A percentile compares a stretch with the other conserved stretches of the same genome.
These are phyloP conservation scores for Caenorhabditis briggsae DNA, from an alignment of 1,140 invertebrate species.

Conservation along the genomic window DNA sequence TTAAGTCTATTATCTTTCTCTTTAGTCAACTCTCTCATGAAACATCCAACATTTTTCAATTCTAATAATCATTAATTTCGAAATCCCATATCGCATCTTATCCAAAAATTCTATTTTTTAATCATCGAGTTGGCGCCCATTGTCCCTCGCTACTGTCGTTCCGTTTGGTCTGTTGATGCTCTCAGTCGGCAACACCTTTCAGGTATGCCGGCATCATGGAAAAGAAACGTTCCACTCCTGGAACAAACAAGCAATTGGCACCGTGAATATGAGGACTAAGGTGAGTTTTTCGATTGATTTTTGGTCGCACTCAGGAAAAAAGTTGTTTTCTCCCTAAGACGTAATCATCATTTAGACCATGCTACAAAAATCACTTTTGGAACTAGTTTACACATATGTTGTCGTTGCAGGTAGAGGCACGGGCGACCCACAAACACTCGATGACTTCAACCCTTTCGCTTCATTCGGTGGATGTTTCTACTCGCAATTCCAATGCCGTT, in stretches of 20 bases:
- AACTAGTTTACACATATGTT: slow-evolving; percentile 16
- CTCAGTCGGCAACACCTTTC: neutral
- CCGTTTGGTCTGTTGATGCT: slow-evolving; percentile 48
- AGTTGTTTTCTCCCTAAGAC: neutral
- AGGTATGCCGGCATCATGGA: neutral
- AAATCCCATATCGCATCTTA: slow-evolving; percentile 3
- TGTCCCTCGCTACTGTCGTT: slow-evolving; percentile 43
- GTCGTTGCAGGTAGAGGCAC: slow-evolving; percentile 38
- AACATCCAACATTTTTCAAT: neutral
- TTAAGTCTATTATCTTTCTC: neutral
- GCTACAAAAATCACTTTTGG: slow-evolving; percentile 23
- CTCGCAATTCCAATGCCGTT: slow-evolving; percentile 53
- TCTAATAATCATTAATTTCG: neutral
- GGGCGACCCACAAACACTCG: slow-evolving; percentile 47
- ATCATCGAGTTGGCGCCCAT: slow-evolving; percentile 16
- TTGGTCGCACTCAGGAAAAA: neutral
- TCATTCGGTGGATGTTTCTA: slow-evolving; percentile 50
- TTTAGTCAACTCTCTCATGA: slow-evolving; percentile 21
- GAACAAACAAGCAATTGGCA: slow-evolving; percentile 7
- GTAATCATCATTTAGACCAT: neutral
- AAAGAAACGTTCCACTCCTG: slow-evolving; percentile 30
- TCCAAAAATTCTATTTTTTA: neutral
- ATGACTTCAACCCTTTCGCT: slow-evolving; percentile 56
- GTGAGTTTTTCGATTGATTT: neutral
- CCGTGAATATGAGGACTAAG: slow-evolving; percentile 7